Evolutionary conservation across 2,113 vertebrate genomes (phyloP).

Genomic region (Origma solitaria): DNA sequence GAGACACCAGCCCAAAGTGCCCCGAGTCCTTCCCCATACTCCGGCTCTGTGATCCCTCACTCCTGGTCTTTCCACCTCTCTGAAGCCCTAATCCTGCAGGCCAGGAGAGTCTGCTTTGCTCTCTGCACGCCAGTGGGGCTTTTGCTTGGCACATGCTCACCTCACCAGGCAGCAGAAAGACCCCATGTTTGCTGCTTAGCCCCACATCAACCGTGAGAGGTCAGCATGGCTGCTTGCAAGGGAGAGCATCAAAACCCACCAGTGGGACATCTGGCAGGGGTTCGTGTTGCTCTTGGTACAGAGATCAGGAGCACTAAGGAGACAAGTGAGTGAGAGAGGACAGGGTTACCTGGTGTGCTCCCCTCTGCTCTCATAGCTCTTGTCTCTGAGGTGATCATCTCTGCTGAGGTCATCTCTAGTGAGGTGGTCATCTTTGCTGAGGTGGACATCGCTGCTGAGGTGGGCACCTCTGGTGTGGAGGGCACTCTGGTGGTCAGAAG

Average conservation of each 20-base stretch:
- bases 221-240: background rate
- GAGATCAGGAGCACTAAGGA: background rate
- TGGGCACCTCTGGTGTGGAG: background rate
- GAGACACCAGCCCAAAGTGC: background rate
- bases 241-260: background rate
- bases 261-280: background rate
- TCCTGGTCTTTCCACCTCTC: background rate
- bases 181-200: background rate
- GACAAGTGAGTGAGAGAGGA: background rate
- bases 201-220: background rate
- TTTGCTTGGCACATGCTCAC: background rate
- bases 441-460: background rate
- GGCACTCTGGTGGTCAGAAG: rapidly evolving
- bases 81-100: background rate
- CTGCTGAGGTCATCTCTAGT: background rate
- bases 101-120: background rate
- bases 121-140: background rate
- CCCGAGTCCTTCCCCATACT: background rate
- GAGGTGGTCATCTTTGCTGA: too few relatives aligned
- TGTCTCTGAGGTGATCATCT: background rate
- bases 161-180: background rate
- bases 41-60: background rate
- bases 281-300: background rate
- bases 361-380: rapidly evolving
- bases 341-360: background rate